phyloP scores from a whole-genome alignment of 2,888 invertebrate species.

The Monopis laevigella region DNA sequence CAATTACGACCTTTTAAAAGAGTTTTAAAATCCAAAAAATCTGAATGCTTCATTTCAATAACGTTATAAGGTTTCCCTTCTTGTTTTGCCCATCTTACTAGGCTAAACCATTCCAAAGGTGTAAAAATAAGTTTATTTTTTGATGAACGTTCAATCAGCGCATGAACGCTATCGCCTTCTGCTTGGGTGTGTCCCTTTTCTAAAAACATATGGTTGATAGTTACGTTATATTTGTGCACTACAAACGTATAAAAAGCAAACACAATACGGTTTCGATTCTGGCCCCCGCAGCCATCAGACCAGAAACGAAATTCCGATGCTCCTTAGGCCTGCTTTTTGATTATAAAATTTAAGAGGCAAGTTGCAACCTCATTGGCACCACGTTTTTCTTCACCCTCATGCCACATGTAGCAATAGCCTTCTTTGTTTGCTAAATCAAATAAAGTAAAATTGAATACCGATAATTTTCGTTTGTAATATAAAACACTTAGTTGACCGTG shows the following conservation, averaged over 20 bases:
- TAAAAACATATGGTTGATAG: slow-evolving; percentile 23
- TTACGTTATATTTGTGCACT: slow-evolving; percentile 19
- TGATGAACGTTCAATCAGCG: no score
- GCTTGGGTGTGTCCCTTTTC: slow-evolving; percentile 25
- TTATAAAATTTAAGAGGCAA: slow-evolving; percentile 17
- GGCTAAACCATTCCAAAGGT: no score
- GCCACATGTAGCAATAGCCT: slow-evolving; percentile 22
- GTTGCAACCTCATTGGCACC: slow-evolving; percentile 21
- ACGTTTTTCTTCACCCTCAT: slow-evolving; percentile 19
- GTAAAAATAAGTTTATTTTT: no score
- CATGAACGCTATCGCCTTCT: slow-evolving; percentile 25
- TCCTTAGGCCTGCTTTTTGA: slow-evolving; percentile 15
- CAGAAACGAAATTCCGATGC: slow-evolving; percentile 23
- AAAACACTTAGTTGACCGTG: slow-evolving; percentile 18
- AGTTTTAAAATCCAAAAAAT: no score
- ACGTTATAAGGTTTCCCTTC: no score
- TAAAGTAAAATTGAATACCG: slow-evolving; percentile 19
- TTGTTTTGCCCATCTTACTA: no score
- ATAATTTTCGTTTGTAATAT: slow-evolving; percentile 20
- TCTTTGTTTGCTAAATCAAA: slow-evolving; percentile 15
- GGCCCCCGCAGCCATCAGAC: slow-evolving; percentile 25
- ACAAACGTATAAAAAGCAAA: slow-evolving; percentile 22
- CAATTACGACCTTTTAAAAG: no score
- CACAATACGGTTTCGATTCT: slow-evolving; percentile 24
- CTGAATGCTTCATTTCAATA: no score